A percentile compares a stretch with the other conserved stretches of the same genome.
phyloP scores from a whole-genome alignment of 2,888 invertebrate genomes.

The Biston betularia region DNA sequence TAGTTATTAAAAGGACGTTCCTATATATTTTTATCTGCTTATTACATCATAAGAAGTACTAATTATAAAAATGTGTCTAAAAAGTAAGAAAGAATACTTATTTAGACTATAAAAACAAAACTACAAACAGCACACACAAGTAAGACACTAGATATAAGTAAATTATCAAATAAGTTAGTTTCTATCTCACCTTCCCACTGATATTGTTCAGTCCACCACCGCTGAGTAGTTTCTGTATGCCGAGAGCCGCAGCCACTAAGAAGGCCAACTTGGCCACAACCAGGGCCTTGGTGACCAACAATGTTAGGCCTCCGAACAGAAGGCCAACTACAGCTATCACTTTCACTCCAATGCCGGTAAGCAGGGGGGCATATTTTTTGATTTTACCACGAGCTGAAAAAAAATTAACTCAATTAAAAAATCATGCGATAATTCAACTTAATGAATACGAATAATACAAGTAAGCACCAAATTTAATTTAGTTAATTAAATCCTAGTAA shows the following conservation, averaged over 20 bases:
- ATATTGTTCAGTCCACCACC: conserved; percentile 79
- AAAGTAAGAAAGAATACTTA: no score
- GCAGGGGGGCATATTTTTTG: conserved; percentile 90
- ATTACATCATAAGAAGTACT: no score
- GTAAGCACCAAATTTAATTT: no score
- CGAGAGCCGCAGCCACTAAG: conserved; percentile 89
- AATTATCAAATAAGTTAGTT: neutral
- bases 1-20: no score
- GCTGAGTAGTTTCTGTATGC: conserved; percentile 89
- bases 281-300: conserved; percentile 91
- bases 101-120: no score
- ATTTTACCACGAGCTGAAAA: conserved; percentile 90
- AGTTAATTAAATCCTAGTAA: no score
- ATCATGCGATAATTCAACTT: neutral
- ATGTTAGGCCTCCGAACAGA: conserved; percentile 89
- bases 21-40: no score
- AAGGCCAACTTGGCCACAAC: conserved; percentile 93
- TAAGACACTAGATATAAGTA: no score
- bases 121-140: no score
- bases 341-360: conserved; percentile 90
- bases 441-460: no score
- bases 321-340: conserved; percentile 90
- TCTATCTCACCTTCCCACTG: conserved; percentile 71
- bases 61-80: no score
- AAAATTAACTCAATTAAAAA: neutral